Base-by-base conservation (phyloP, 2,888 invertebrate genomes). In the Lingula anatina region DNA sequence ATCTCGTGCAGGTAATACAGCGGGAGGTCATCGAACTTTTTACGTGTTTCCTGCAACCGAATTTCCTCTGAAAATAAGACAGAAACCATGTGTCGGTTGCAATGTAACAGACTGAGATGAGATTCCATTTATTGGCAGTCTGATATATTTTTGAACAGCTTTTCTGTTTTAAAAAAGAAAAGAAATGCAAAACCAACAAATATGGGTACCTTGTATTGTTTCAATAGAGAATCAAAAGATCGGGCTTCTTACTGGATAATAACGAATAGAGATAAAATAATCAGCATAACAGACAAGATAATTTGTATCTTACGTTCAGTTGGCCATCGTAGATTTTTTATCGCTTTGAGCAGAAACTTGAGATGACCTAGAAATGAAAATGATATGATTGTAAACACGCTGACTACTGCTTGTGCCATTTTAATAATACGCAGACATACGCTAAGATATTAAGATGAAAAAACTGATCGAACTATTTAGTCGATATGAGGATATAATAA, bases 241-340 rank as follows among this genome's bases (percentile, higher is more conserved):
- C n/a, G n/a, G n/a, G n/a, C n/a, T n/a, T n/a, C n/a, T n/a, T n/a
- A n/a, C n/a, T n/a, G n/a, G n/a, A n/a, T n/a, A n/a, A n/a, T n/a
- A n/a, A n/a, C n/a, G n/a, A n/a, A n/a, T n/a, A n/a, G n/a, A n/a
- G n/a, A n/a, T n/a, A n/a, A n/a, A n/a, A n/a, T n/a, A n/a, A n/a
- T n/a, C n/a, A n/a, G n/a, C n/a, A n/a, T n/a, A n/a, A n/a, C n/a
- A n/a, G n/a, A n/a, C n/a, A n/a, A n/a, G n/a, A n/a, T n/a, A n/a
- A n/a, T n/a, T n/a, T n/a, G n/a, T n/a, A n/a, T n/a, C 57, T 58
- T 55, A 70, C 71, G 57, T 54, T 61, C 61, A 21, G 69, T 70
- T 15, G 71, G 71, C 18, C 68, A 64, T 35, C 69, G 45, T 9
- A 71, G 54, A 45, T 55, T 61, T 35, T 59, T 45, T 1, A 71